A percentile compares a stretch with the other conserved stretches of the same genome.
phyloP scores from a whole-genome alignment of 1,140 invertebrate species.

The Leptopilina boulardi region DNA sequence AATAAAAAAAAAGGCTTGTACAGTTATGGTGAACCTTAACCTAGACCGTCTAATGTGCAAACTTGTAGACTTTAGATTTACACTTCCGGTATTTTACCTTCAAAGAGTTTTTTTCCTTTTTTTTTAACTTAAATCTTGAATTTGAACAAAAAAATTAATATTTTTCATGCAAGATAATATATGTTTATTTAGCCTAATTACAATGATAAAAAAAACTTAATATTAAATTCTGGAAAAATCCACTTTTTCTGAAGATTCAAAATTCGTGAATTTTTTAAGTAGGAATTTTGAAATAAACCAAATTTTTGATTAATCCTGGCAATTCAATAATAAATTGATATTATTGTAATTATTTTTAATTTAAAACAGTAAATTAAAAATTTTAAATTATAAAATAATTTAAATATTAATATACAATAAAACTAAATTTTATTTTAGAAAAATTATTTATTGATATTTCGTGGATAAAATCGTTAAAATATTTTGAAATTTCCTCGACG shows the following conservation, averaged over 20 bases:
- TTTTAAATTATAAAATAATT: too few relatives aligned
- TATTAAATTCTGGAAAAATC: too few relatives aligned
- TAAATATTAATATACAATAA: background rate
- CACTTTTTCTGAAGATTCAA: too few relatives aligned
- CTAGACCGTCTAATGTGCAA: slow-evolving; percentile 11
- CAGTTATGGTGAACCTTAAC: slow-evolving; percentile 5
- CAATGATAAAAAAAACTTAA: too few relatives aligned
- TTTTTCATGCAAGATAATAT: background rate
- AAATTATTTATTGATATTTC: background rate
- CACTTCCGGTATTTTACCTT: background rate
- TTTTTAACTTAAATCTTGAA: background rate
- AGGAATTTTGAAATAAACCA: too few relatives aligned
- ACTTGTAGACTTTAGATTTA: slow-evolving; percentile 2
- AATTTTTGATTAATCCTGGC: too few relatives aligned
- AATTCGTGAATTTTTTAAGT: too few relatives aligned
- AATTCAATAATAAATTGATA: too few relatives aligned
- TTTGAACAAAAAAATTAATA: background rate
- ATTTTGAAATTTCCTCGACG: background rate
- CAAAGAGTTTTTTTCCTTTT: background rate
- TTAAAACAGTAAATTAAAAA: too few relatives aligned
- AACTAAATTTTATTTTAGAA: background rate
- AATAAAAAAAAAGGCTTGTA: background rate
- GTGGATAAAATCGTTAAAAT: background rate
- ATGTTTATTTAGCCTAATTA: too few relatives aligned
- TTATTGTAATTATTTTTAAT: too few relatives aligned